Evolutionary conservation across 2,888 invertebrate species (phyloP).

Genomic region (Xanthorhoe designata): DNA sequence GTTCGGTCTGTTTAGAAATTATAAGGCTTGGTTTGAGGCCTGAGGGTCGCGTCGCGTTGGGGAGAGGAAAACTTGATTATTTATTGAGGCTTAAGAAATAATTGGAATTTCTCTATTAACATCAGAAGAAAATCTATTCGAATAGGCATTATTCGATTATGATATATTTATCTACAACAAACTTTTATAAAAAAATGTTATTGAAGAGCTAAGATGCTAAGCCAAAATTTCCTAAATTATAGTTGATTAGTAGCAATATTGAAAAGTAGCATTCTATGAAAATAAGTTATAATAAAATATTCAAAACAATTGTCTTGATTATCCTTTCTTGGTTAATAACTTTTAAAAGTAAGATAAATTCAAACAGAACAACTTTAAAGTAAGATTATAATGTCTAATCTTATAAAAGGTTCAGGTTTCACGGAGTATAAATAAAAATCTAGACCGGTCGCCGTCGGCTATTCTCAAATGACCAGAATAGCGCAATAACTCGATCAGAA

Average conservation of each 20-base stretch:
- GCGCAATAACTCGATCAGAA: neutral
- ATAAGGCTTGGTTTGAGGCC: slow-evolving; percentile 48
- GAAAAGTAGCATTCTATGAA: too few species aligned
- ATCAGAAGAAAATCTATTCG: too few species aligned
- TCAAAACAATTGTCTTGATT: neutral
- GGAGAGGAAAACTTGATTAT: slow-evolving; percentile 20
- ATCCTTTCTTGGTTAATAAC: neutral
- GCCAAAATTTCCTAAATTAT: too few species aligned
- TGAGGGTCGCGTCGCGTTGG: slow-evolving; percentile 18
- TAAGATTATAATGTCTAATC: neutral
- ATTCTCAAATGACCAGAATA: neutral
- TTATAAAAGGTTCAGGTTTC: neutral
- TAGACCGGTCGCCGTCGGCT: neutral
- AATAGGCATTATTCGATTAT: too few species aligned
- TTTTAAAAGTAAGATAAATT: neutral
- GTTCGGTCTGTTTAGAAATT: slow-evolving; percentile 71
- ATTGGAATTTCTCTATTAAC: slow-evolving; percentile 8
- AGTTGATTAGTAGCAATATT: too few species aligned
- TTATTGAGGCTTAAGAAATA: slow-evolving; percentile 23
- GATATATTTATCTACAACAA: too few species aligned
- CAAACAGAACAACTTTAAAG: neutral
- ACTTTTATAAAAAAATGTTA: too few species aligned
- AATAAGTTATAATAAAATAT: neutral
- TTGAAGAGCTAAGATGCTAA: too few species aligned
- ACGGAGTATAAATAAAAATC: neutral